phyloP scores from a whole-genome alignment of 2,888 invertebrate species.

The Geotrupes spiniger region DNA sequence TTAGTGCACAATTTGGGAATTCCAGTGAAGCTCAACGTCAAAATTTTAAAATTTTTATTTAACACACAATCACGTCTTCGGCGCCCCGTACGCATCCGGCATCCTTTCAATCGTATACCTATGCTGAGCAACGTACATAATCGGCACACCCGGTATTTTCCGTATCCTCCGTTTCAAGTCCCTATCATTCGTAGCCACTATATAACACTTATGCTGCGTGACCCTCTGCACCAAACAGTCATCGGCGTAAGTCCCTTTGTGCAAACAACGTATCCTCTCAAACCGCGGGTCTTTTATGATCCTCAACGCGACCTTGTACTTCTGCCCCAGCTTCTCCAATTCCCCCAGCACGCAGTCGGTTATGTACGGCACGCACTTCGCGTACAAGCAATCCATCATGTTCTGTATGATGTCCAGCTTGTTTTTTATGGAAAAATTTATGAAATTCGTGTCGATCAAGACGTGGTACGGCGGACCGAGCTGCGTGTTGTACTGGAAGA shows the following conservation, averaged over 20 bases:
- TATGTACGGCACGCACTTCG: constrained; percentile 96
- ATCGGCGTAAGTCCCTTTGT: constrained; percentile 98
- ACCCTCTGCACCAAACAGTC: constrained; percentile 96
- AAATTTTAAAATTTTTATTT: too few relatives aligned
- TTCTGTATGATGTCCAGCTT: constrained; percentile 94
- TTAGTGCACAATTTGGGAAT: too few relatives aligned
- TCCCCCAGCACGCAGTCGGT: constrained; percentile 98
- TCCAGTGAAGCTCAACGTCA: too few relatives aligned
- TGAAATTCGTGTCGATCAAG: constrained; percentile 95
- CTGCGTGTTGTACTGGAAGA: constrained; percentile 97
- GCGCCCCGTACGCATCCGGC: constrained; percentile 98
- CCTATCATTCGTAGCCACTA: constrained; percentile 98
- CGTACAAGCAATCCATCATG: constrained; percentile 99
- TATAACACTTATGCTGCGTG: constrained; percentile 98
- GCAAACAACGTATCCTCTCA: constrained; percentile 87
- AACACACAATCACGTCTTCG: constrained; percentile 60
- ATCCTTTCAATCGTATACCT: constrained; percentile 95
- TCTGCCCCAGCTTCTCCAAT: constrained; percentile 93
- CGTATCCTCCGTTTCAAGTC: constrained; percentile 92
- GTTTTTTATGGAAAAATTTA: constrained; percentile 97
- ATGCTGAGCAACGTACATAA: constrained; percentile 94
- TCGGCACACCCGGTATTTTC: constrained; percentile 98
- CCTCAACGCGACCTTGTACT: constrained; percentile 90
- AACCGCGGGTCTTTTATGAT: constrained; percentile 94
- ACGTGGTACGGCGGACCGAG: constrained; percentile 98